Base-by-base conservation (phyloP, 2,113 vertebrate genomes). In the Athene cunicularia region DNA sequence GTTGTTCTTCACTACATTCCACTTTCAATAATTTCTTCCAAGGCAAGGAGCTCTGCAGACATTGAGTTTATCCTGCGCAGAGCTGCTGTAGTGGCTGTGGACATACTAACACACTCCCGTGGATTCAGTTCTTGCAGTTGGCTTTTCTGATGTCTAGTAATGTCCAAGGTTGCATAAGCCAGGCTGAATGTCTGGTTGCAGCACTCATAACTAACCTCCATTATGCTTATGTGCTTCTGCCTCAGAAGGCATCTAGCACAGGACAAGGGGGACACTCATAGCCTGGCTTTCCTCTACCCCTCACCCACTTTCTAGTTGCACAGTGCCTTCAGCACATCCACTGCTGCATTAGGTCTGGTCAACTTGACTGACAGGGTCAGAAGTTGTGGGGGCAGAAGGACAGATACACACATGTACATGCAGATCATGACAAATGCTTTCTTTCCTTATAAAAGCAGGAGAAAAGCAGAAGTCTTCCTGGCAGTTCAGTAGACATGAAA, bases 371-470 rank as follows among this genome's bases (percentile, higher is more conserved):
- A 58, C 12, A 21, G 47, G 60, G 55, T 86, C 80, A 80, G 67
- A 86, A 86, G 64, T 5, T 74, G 63, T 60, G 60, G 49, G n/a
- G n/a, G 52, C 4, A 21, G 50, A 80, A 95, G 68, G 62, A 72
- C 74, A 93, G 33, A 95, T 26, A 66, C 12, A 63, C 83, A 58
- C 22, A 43, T 4, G 39, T 60, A 75, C 49, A 68, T 45, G 58
- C 30, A 66, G 45, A 80, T 56, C 58, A 49, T 33, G 77, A 90
- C 0, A 3, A 85, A 95, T 68, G 62, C 92, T 94, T 93, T 53
- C 26, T 92, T 95, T 94, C 81, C 85, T 82, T 90, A 68, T 32
- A 92, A 94, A 96, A 93, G 84, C 83, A 67, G 80, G n/a, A 88
- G 84, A 82, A 95, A 94, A 85, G 67, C 75, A 95, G 39, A 91